Conservation (phyloP, 1,140 invertebrate genomes). For the Trichoplusia ni region DNA sequence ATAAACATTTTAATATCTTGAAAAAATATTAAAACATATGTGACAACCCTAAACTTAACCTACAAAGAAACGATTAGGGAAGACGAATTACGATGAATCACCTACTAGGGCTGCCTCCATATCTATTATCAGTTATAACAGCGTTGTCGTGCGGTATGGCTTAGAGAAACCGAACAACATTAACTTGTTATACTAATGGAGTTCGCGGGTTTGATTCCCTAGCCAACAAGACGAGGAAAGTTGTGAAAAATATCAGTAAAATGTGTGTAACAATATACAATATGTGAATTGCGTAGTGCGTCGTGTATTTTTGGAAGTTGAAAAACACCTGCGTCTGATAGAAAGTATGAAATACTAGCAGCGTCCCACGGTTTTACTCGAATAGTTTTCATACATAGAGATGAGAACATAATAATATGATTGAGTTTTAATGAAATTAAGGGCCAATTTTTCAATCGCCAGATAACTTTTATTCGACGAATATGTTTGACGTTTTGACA, state of each 20-base stretch:
- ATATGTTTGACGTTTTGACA: too few species aligned
- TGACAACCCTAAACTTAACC: conserved; percentile 3
- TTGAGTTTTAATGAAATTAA: too few species aligned
- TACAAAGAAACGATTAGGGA: conserved; percentile 35
- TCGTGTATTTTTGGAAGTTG: not conserved
- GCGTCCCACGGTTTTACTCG: too few species aligned
- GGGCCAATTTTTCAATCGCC: too few species aligned
- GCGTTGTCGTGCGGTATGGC: not conserved
- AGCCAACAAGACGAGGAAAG: not conserved
- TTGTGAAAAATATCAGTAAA: not conserved
- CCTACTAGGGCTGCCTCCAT: conserved; percentile 25
- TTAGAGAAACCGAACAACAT: not conserved
- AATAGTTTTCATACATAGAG: not conserved
- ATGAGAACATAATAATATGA: too few species aligned
- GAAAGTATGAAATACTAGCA: not conserved
- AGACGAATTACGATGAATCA: conserved; percentile 47
- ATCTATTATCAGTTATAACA: conserved; percentile 33
- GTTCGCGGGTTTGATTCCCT: not conserved
- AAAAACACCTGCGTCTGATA: conserved; percentile 1
- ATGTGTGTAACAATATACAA: too few species aligned
- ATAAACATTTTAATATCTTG: not conserved
- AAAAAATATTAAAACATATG: not conserved
- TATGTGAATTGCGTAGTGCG: too few species aligned
- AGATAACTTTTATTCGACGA: too few species aligned
- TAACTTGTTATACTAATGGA: not conserved